Base-by-base conservation (phyloP, 53 echinoderm and acorn worm genomes). In the Paelopatides confundens region DNA sequence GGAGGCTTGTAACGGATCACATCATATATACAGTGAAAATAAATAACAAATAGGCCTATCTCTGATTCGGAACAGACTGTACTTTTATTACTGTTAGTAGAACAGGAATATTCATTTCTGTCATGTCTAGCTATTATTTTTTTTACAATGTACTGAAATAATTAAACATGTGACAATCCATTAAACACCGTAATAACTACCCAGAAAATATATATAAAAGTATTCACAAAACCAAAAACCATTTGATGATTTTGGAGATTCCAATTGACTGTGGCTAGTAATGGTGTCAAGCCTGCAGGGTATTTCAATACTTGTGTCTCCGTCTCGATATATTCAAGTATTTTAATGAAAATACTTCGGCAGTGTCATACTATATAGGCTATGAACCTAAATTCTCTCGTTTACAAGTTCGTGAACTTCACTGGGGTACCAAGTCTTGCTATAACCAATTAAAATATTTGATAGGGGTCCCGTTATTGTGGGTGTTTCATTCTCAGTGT, bases 401-500 rank as follows among this genome's bases (percentile, higher is more conserved):
- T 58, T 58, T 58, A 58, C 58, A 58, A 74, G 74, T 74, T 74
- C 74, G 39, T 35, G 74, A 74, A 74, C 74, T 40, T 74, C 74
- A 46, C 79, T 10, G 28, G 79, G 79, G 43, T 52, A 33, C 27
- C 50, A 53, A 79, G 49, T 14, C 79, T 51, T 79, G 32, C 79
- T 79, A 52, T 79, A 79, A 79, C 79, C 79, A 79, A 79, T 79
- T 79, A 79, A 79, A 79, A 79, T 79, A 79, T 79, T 79, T 79
- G 79, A 79, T 79, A 79, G 79, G 79, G 79, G 79, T 79, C 79
- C 79, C 79, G 79, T 79, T 79, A 79, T 79, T 67, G 28, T 67
- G 32, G 79, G 54, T 51, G 79, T 51, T 51, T 79, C 79, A 23
- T 79, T 51, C 51, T 24, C 52, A 13, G 30, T 51, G 21, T 34